Evolutionary conservation across 2,113 vertebrate genomes (phyloP).

Genomic region (Labeo catla): DNA sequence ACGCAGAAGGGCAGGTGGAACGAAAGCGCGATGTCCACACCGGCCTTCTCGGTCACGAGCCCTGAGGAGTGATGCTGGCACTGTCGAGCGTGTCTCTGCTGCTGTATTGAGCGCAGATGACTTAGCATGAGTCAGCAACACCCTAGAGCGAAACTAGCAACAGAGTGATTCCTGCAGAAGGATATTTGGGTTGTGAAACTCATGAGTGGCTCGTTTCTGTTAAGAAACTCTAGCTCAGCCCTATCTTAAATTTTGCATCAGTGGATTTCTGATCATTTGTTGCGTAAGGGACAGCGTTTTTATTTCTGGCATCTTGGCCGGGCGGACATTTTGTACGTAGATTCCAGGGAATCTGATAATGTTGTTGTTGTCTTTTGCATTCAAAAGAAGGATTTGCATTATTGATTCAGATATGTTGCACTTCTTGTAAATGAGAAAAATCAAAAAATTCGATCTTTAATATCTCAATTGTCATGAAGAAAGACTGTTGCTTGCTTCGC

Average conservation of each 20-base stretch:
- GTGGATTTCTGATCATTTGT: not conserved
- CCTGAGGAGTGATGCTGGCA: not conserved
- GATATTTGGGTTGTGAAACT: slow-evolving; percentile 35
- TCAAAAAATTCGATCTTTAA: not conserved
- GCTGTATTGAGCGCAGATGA: slow-evolving; percentile 18
- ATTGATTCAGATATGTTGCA: not conserved
- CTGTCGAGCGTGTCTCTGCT: not conserved
- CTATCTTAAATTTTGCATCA: slow-evolving; percentile 28
- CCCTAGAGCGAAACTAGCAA: slow-evolving; percentile 36
- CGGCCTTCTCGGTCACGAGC: not conserved
- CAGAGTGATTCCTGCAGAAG: slow-evolving; percentile 14
- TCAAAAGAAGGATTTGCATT: not conserved
- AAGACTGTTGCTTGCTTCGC: too few species aligned
- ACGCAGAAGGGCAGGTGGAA: slow-evolving; percentile 20
- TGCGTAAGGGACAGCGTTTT: not conserved
- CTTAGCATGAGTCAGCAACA: slow-evolving; percentile 49
- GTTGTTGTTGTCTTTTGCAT: not conserved
- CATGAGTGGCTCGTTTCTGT: slow-evolving; percentile 6
- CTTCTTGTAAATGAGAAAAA: not conserved
- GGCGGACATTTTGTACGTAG: not conserved
- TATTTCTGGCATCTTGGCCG: not conserved
- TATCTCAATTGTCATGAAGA: not conserved
- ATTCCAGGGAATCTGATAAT: not conserved
- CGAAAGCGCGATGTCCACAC: not conserved
- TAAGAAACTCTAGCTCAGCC: not conserved